A percentile compares a stretch with the other conserved stretches of the same genome.
These are phyloP conservation scores for Babyrousa celebensis DNA, from an alignment of 2,797 vertebrate species.

Conservation along the genomic window DNA sequence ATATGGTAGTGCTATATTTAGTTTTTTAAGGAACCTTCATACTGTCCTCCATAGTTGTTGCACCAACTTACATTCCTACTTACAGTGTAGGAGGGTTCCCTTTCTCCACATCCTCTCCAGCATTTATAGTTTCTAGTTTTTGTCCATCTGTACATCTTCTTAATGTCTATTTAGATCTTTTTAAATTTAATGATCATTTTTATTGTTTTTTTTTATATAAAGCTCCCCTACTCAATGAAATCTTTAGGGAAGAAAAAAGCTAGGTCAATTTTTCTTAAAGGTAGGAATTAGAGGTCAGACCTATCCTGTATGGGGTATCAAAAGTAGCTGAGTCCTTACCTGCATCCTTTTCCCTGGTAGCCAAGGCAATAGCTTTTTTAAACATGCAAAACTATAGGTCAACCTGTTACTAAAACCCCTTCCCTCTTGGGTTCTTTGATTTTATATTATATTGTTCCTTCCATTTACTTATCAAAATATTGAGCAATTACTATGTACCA, in stretches of 20 bases:
- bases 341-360: background rate
- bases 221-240: background rate
- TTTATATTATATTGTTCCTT: conserved; percentile 1
- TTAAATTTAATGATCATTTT: too few species aligned
- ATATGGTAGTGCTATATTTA: too few species aligned
- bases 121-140: too few species aligned
- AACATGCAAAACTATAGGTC: background rate
- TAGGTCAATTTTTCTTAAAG: conserved; percentile 18
- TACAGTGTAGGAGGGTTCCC: too few species aligned
- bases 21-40: too few species aligned
- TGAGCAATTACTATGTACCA: background rate
- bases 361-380: conserved; percentile 13
- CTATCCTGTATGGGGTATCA: background rate
- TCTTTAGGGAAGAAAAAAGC: conserved; percentile 3
- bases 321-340: background rate
- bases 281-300: background rate
- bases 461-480: conserved; percentile 21
- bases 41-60: too few species aligned
- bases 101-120: too few species aligned
- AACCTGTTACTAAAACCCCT: background rate
- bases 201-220: too few species aligned
- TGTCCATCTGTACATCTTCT: too few species aligned
- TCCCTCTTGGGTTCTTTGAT: background rate
- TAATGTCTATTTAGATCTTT: too few species aligned
- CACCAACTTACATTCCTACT: too few species aligned